Base-by-base conservation (phyloP, 1,140 invertebrate genomes). In the Macrobrachium rosenbergii region DNA sequence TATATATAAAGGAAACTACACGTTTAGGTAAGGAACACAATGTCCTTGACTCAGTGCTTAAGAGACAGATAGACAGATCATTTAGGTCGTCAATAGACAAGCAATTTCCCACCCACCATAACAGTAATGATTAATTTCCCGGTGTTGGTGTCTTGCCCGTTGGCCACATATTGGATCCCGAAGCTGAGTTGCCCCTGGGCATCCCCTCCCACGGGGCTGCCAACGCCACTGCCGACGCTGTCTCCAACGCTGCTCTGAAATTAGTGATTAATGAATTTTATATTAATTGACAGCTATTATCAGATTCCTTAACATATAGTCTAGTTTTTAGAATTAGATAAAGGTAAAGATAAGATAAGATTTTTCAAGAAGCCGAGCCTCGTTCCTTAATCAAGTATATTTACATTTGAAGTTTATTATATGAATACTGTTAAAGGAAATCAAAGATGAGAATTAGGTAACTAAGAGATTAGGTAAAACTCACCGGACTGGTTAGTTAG, bases 171-270 rank as follows among this genome's bases (percentile, higher is more conserved):
- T 58, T 88, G 87, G 12, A 88, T n/a, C 0, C 80, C 87, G 63
- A 88, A 88, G 81, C 60, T 78, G 63, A 88, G 75, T 43, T 88
- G 87, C 0, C 87, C 87, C 64, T 88, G 87, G 0, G 87, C 87
- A 14, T 88, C 87, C 0, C 87, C 87, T 19, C 87, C 87, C 19
- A 88, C 76, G 43, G 72, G 80, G 43, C 87, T 88, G 0, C 80
- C 81, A 19, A 82, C 87, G 16, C 80, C 87, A 23, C 87, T 88
- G 21, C 87, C 73, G 21, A 83, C 76, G 37, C 87, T 88, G 64
- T 83, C 87, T 2, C 81, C 87, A 19, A 88, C 87, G 63, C 87
- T 88, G 81, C 87, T 88, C 87, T 88, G 87, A 21, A 43, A 75
- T n/a, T n/a, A n/a, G n/a, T n/a, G n/a, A n/a, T n/a, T n/a, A n/a